Evolutionary conservation across 1,140 invertebrate species (phyloP).

Genomic region (Aphelinus certus): DNA sequence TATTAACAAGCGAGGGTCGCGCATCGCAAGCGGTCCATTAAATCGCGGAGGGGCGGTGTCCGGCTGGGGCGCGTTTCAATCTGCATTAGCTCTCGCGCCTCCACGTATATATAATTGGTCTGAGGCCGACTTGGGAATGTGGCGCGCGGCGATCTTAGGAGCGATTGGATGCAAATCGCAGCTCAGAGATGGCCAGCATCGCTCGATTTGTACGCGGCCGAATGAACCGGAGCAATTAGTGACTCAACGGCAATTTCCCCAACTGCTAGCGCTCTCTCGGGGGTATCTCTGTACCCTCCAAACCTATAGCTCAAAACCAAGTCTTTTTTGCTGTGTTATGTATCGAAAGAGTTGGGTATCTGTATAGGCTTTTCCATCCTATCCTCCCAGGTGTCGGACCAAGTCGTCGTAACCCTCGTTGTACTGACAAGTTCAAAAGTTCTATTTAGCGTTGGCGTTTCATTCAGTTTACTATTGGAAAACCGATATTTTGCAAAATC

Average conservation of each 20-base stretch:
- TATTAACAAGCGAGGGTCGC: slow-evolving; percentile 6
- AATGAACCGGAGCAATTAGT: slow-evolving; percentile 36
- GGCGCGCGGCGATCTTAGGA: not conserved
- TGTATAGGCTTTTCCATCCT: no score
- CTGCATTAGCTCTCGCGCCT: not conserved
- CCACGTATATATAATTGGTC: not conserved
- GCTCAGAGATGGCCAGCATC: not conserved
- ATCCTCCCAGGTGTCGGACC: no score
- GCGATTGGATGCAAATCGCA: slow-evolving; percentile 5
- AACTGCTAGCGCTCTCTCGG: not conserved
- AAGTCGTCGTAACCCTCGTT: no score
- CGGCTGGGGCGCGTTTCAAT: not conserved
- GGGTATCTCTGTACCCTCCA: no score
- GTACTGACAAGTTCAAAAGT: no score
- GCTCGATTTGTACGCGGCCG: slow-evolving; percentile 25
- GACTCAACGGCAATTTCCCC: slow-evolving; percentile 38
- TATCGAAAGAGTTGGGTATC: no score
- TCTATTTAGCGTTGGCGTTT: no score
- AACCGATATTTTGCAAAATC: no score
- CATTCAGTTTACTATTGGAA: no score
- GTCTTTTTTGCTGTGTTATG: no score
- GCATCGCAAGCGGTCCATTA: not conserved
- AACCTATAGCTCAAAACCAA: no score
- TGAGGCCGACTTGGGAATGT: not conserved
- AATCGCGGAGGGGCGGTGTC: not conserved